A percentile compares a stretch with the other conserved stretches of the same genome.
These are phyloP conservation scores for Gila robusta DNA, from an alignment of 2,797 vertebrate genomes.

Conservation along the genomic window DNA sequence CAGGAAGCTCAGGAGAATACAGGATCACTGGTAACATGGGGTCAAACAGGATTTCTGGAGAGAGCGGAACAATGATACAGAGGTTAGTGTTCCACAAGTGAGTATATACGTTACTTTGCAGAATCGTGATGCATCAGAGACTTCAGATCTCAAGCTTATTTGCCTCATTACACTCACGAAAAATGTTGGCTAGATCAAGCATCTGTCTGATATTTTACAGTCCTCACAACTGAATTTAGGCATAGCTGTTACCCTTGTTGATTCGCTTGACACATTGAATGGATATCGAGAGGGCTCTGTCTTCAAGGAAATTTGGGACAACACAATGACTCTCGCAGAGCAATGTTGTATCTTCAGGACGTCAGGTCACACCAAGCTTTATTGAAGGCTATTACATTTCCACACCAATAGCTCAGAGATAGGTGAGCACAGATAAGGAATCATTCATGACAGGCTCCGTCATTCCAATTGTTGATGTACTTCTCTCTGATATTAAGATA, in stretches of 20 bases:
- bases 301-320: background rate
- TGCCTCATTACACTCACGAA: background rate
- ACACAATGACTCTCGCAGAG: background rate
- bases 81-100: too few relatives aligned
- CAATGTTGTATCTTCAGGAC: constrained; percentile 4
- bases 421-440: constrained; percentile 8
- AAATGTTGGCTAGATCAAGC: constrained; percentile 15
- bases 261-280: constrained; percentile 21
- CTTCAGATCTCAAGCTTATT: background rate
- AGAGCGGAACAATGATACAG: too few relatives aligned
- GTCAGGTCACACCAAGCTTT: constrained; percentile 37
- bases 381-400: constrained; percentile 46
- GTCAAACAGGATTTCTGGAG: background rate
- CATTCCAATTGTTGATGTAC: background rate
- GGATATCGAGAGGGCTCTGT: background rate
- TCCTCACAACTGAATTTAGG: constrained; percentile 31
- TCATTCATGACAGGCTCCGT: background rate
- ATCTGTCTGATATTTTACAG: constrained; percentile 41
- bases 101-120: too few relatives aligned
- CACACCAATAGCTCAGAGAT: constrained; percentile 38
- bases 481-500: background rate
- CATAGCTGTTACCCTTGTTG: constrained; percentile 26
- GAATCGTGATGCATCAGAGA: too few relatives aligned
- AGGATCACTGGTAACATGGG: too few relatives aligned
- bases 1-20: too few relatives aligned